Evolutionary conservation across 2,113 vertebrate species (phyloP).

Genomic region (Apeltes quadracus): DNA sequence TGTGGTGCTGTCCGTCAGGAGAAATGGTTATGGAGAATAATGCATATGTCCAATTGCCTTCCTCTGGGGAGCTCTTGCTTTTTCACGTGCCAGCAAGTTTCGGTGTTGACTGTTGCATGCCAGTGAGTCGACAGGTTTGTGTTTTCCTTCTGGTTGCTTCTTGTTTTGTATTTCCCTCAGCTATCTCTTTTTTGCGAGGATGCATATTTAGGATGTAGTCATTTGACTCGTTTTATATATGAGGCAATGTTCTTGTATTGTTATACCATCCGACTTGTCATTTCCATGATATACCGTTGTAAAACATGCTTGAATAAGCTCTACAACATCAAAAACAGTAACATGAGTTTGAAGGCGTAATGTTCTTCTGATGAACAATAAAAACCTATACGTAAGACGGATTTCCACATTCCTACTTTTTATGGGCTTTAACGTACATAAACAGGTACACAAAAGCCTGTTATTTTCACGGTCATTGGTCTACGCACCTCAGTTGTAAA

Average conservation of each 20-base stretch:
- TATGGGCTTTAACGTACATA: background rate
- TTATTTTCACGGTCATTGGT: background rate
- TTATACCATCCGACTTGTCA: background rate
- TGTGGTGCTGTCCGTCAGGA: slow-evolving; percentile 58
- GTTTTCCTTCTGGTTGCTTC: slow-evolving; percentile 22
- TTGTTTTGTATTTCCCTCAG: slow-evolving; percentile 4
- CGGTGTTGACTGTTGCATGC: slow-evolving; percentile 49
- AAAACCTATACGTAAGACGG: background rate
- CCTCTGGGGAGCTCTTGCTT: slow-evolving; percentile 60
- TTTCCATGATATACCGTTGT: background rate
- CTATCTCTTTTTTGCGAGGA: slow-evolving; percentile 10
- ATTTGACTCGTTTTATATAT: background rate
- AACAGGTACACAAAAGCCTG: background rate
- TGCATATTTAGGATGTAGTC: background rate
- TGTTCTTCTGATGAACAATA: background rate
- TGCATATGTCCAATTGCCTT: slow-evolving; percentile 66
- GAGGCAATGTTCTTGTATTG: background rate
- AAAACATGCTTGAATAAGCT: background rate
- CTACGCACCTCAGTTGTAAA: slow-evolving; percentile 8
- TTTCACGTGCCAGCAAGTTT: slow-evolving; percentile 36
- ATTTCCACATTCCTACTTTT: background rate
- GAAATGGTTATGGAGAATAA: slow-evolving; percentile 58
- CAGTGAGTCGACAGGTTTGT: slow-evolving; percentile 30
- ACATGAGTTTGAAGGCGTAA: background rate
- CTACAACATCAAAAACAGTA: background rate